Evolutionary conservation across 2,888 invertebrate genomes (phyloP).

Genomic region (Ferdinandea cuprea): DNA sequence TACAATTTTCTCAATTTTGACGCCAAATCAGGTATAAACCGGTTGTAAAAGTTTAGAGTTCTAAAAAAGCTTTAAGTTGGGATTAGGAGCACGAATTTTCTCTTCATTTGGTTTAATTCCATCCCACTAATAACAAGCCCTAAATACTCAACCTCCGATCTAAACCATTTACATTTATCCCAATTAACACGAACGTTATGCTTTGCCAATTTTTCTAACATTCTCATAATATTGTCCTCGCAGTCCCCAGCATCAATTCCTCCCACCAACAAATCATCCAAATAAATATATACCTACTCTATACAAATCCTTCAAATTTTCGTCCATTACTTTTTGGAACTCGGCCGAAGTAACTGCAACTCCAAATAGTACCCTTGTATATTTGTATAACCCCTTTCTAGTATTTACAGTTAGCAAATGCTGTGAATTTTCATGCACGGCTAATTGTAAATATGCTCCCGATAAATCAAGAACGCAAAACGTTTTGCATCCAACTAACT

Average conservation of each 20-base stretch:
- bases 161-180: conserved; percentile 53
- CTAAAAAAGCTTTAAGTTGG: conserved; percentile 67
- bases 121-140: conserved; percentile 36
- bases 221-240: conserved; percentile 18
- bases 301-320: conserved; percentile 31
- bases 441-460: conserved; percentile 28
- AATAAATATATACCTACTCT: conserved; percentile 42
- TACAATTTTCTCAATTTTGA: conserved; percentile 64
- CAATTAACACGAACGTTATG: conserved; percentile 18
- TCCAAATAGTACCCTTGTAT: conserved; percentile 45
- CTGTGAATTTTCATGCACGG: not conserved
- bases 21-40: conserved; percentile 58
- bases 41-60: conserved; percentile 53
- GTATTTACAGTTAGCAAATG: not conserved
- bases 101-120: conserved; percentile 48
- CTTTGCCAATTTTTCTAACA: conserved; percentile 13
- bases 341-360: conserved; percentile 53
- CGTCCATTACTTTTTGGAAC: conserved; percentile 48
- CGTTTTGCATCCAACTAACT: not conserved
- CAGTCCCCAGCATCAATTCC: conserved; percentile 34
- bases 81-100: conserved; percentile 61
- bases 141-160: conserved; percentile 36
- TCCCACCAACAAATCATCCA: conserved; percentile 41
- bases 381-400: conserved; percentile 17
- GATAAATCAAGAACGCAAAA: conserved; percentile 38